Base-by-base conservation (phyloP, 1,140 invertebrate species). In the Adelges cooleyi region DNA sequence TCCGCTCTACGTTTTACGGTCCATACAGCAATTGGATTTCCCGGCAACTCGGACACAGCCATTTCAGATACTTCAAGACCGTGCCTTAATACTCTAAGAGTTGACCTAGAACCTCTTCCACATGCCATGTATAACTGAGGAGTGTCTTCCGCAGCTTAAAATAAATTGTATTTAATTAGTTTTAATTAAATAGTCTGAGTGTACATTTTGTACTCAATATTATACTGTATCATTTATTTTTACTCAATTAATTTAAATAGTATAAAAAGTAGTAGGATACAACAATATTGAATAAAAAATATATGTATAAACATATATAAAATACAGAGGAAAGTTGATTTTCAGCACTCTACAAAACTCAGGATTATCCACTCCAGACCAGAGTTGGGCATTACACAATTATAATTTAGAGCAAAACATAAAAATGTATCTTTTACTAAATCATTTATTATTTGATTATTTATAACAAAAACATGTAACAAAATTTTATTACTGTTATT, bases 1-100 rank as follows among this genome's bases (percentile, higher is more conserved):
- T 99, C 96, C 74, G 88, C 84, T 76, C 92, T 86, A 73, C 88
- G 84, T 75, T 97, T 95, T 1, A 99, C 95, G 33, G 97, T 99
- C 97, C 97, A 99, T 6, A 99, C 97, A 72, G 95, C 95, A 79
- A 97, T 99, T 10, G 97, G 97, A 75, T 95, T 98, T 75, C 95
- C 95, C 13, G 97, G 97, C 68, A 99, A 77, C 77, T 99, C 96
- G 50, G 95, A 98, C 3, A 99, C 95, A 70, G 96, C 97, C 96
- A 99, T 99, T 78, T 99, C 97, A 0, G 94, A 93, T 2, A 90
- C 95, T 81, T 99, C 96, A 13, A 99, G 78, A 71, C 97, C 97
- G 77, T 99, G 97, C 46, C 96, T 82, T 3, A 99, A 77, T 1
- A 99, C 92, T 72, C 95, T 77, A 3, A 99, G 71, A 1, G 93